Evolutionary conservation across 2,797 vertebrate genomes (phyloP), one percentile per base, ranked within the genome.

Genomic region (Poecilia velifera): DNA sequence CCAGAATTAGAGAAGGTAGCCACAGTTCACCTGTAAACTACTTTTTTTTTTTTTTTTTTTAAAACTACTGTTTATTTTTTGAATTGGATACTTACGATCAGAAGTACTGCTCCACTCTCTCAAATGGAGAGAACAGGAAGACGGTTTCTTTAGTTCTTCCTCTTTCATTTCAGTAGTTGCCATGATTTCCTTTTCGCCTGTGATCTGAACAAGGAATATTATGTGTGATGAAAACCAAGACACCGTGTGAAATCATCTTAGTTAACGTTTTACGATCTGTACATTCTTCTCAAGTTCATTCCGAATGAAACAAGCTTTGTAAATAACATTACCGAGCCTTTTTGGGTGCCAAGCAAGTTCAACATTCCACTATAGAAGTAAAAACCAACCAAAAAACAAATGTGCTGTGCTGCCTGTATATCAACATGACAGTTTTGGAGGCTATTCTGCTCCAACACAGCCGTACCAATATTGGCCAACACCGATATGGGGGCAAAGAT

Each of bases 111-210:
- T 73, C 89, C 90, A 92, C 1, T 31, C 76, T 76, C 78, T 88
- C 34, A 84, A 14, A 39, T 70, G 82, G 34, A 83, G 31, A 28
- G 88, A 79, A 49, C 81, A 89, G 76, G 87, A 91, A 16, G 85
- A 82, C 0, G 39, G 74, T 14, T 77, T 79, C 34, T 73, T 77
- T 1, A 71, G 34, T 20, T 84, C 76, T 79, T 94, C 94, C 73
- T 91, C 81, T 59, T 94, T 94, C 39, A 92, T 84, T 51, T 87
- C 84, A 49, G 85, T 25, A 20, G 6, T 55, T 49, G 84, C 34
- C 36, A 84, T 71, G 59, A 25, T 72, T 20, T 73, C 73, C 0
- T 79, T 87, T 6, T 90, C 85, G 53, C 84, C 84, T 46, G 39
- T 22, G 39, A 41, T 25, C 93, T 94, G 66, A 59, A 80, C 4